Base-by-base conservation (phyloP, 2,888 invertebrate species). In the Apamea crenata region DNA sequence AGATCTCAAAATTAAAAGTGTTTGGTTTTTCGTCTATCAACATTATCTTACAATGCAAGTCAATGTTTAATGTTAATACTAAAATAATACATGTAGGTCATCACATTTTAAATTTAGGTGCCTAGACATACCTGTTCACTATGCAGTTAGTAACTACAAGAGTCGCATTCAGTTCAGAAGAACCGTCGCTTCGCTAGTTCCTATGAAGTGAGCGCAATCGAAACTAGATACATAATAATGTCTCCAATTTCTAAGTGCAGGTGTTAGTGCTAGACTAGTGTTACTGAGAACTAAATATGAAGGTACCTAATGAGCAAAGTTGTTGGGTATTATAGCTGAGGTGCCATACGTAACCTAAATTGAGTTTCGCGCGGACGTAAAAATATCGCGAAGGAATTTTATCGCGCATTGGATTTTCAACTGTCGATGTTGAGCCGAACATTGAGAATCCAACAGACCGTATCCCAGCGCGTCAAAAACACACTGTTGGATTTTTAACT, bases 241-340 rank as follows among this genome's bases (percentile, higher is more conserved):
- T 89, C 88, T 89, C 85, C 90, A 88, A 84, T 83, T 88, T 82
- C 78, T 66, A 76, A 85, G 81, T 87, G 91, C 92, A 92, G 90
- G 90, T 92, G 83, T 88, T 87, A 80, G 56, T 74, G 83, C 80
- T 90, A 40, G 40, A 40, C 40, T 40, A 77, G 85, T 68, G 29
- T 36, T 90, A 86, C 86, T 76, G 61, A 65, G 88, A 89, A 91
- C 4, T 56, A 56, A 71, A 44, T 68, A 32, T 61, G 16, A 50
- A 29, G 25, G 21, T 70, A 56, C 67, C 12, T 79, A 21, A 44
- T 71, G 53, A 59, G 53, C 73, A 70, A 21, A 59, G 1, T 40
- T 29, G 21, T 40, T 16, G 25, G 53, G 47, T 3, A 21, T 36
- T 65, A 16, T 2, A 21, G 4, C n/a, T 44, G 14, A 66, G 7